These are phyloP conservation scores for Corydoras sp. DNA, from an alignment of 2,113 vertebrate species.

Conservation along the genomic window DNA sequence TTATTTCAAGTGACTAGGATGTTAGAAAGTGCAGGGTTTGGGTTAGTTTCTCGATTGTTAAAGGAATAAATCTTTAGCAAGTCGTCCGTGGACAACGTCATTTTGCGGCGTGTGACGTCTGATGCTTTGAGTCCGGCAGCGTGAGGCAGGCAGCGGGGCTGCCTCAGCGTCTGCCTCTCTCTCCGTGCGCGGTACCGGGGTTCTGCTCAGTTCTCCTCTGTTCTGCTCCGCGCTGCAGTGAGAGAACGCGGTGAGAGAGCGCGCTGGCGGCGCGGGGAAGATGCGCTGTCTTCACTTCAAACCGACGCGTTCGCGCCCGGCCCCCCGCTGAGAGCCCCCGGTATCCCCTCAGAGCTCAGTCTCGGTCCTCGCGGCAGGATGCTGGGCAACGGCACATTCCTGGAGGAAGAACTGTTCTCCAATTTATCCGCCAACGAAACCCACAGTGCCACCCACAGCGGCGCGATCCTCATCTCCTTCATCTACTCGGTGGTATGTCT, in stretches of 20 bases:
- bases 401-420: conserved; percentile 55
- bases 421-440: conserved; percentile 72
- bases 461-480: conserved; percentile 85
- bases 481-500: conserved; percentile 86
- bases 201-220: too few species aligned
- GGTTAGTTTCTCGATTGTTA: too few species aligned
- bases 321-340: conserved; percentile 18
- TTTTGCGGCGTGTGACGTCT: conserved; percentile 67
- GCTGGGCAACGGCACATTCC: conserved; percentile 51
- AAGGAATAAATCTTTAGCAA: too few species aligned
- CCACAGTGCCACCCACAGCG: conserved; percentile 72
- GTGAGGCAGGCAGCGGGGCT: conserved; percentile 28
- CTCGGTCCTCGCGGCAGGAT: conserved; percentile 41
- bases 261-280: conserved; percentile 30
- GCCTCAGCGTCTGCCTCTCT: conserved; percentile 29
- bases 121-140: conserved; percentile 31
- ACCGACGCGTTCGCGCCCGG: conserved; percentile 11
- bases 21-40: too few species aligned
- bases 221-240: too few species aligned
- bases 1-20: too few species aligned
- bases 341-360: not conserved
- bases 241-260: conserved; percentile 38
- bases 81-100: conserved; percentile 28
- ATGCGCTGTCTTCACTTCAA: conserved; percentile 31
- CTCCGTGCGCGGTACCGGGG: too few species aligned